Conservation (phyloP, 1,140 invertebrate species). For the Procambarus virginalis region DNA sequence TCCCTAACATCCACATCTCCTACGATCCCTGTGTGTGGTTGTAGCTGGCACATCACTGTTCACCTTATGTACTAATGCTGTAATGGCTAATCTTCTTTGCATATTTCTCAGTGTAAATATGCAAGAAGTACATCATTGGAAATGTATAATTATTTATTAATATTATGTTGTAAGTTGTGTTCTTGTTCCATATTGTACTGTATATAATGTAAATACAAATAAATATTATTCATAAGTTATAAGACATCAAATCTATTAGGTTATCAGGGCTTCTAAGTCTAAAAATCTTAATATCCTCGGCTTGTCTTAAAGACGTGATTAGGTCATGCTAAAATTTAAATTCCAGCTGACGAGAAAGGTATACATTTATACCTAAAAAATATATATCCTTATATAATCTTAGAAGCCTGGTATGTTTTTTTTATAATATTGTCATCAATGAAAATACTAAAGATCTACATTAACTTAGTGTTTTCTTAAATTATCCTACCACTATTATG, state of each 20-base stretch:
- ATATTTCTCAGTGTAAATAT: slow-evolving; percentile 49
- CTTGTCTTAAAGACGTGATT: neutral
- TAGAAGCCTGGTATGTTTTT: neutral
- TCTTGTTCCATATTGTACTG: slow-evolving; percentile 3
- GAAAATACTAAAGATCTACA: neutral
- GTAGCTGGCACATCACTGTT: slow-evolving; percentile 56
- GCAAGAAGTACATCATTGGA: slow-evolving; percentile 52
- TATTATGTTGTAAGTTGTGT: slow-evolving; percentile 2
- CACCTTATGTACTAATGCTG: slow-evolving; percentile 33
- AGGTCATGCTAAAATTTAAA: neutral
- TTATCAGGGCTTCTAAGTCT: slow-evolving; percentile 9
- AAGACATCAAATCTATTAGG: slow-evolving; percentile 23
- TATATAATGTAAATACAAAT: slow-evolving; percentile 16
- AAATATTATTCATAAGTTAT: slow-evolving; percentile 13
- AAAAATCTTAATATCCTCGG: neutral
- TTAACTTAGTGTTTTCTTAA: neutral
- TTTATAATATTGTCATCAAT: slow-evolving; percentile 3
- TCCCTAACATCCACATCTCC: neutral
- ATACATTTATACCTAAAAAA: neutral
- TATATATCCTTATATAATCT: neutral
- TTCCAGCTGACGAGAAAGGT: neutral
- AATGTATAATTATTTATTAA: slow-evolving; percentile 14
- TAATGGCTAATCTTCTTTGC: slow-evolving; percentile 34
- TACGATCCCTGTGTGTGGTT: slow-evolving; percentile 53
- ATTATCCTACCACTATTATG: neutral